phyloP scores from a whole-genome alignment of 2,797 vertebrate genomes.

The Rhinella marina region DNA sequence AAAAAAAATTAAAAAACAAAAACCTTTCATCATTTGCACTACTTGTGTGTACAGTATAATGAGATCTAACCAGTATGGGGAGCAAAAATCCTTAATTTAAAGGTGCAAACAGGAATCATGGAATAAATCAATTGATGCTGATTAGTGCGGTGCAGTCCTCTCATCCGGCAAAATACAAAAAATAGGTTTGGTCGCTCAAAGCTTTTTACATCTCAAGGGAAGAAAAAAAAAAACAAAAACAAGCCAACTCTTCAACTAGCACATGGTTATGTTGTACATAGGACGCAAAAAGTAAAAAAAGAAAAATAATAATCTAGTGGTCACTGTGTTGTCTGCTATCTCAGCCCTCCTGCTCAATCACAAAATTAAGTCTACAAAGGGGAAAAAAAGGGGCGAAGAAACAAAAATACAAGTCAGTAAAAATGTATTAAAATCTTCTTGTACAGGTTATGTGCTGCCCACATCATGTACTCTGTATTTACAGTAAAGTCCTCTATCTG shows the following conservation, averaged over 20 bases:
- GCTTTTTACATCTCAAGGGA: conserved; percentile 12
- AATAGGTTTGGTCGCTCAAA: conserved; percentile 54
- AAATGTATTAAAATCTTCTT: conserved; percentile 64
- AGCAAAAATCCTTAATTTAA: background rate
- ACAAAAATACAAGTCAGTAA: conserved; percentile 48
- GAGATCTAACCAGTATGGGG: background rate
- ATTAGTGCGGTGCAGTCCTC: conserved; percentile 2
- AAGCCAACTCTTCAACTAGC: conserved; percentile 7
- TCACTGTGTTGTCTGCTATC: conserved; percentile 41
- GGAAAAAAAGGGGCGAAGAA: background rate
- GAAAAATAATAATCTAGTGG: conserved; percentile 43
- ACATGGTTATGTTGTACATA: conserved; percentile 6
- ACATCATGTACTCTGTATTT: conserved; percentile 35
- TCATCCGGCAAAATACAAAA: conserved; percentile 1
- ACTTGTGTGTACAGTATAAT: background rate
- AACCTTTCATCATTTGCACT: background rate
- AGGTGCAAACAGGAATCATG: conserved; percentile 25
- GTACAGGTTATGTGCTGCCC: conserved; percentile 60
- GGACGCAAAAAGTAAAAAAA: conserved; percentile 10
- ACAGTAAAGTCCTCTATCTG: conserved; percentile 50
- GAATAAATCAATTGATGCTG: background rate
- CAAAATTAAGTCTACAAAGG: conserved; percentile 24
- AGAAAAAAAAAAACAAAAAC: background rate
- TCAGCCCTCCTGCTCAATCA: conserved; percentile 24
- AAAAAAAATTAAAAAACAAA: background rate